phyloP scores from a whole-genome alignment of 1,140 invertebrate species.

The Rhynchophorus ferrugineus region DNA sequence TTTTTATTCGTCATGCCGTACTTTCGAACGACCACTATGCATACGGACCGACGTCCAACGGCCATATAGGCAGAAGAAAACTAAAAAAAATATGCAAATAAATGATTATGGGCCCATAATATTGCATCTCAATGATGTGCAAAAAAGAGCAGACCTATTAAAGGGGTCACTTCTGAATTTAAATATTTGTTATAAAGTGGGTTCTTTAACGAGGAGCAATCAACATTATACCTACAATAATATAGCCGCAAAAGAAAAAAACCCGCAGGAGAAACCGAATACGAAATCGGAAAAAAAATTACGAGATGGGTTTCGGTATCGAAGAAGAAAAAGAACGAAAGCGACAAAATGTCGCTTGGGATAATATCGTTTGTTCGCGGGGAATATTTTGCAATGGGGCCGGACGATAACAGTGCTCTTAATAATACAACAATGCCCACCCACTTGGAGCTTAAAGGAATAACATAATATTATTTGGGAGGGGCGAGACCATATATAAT shows the following conservation, averaged over 20 bases:
- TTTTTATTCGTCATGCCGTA: too few species aligned
- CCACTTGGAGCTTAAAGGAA: background rate
- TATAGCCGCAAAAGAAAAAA: slow-evolving; percentile 7
- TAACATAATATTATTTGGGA: too few species aligned
- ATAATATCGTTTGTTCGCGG: background rate
- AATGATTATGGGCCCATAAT: slow-evolving; percentile 19
- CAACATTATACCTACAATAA: slow-evolving; percentile 19
- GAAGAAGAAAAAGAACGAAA: too few species aligned
- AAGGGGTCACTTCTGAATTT: slow-evolving; percentile 22
- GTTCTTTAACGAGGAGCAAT: slow-evolving; percentile 17
- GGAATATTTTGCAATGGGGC: background rate
- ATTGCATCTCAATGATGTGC: slow-evolving; percentile 22
- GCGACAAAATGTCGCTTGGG: background rate
- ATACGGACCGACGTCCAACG: background rate
- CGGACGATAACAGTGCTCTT: background rate
- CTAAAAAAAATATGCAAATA: slow-evolving; percentile 19
- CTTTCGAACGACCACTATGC: background rate
- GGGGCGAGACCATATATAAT: too few species aligned
- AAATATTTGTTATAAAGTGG: slow-evolving; percentile 23
- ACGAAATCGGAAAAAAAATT: background rate
- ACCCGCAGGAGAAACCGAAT: background rate
- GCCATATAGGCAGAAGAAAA: background rate
- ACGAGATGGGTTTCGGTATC: too few species aligned
- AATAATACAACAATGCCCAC: background rate
- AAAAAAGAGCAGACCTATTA: slow-evolving; percentile 24